phyloP scores from a whole-genome alignment of 1,140 invertebrate genomes.

The Neuroterus valhalla region DNA sequence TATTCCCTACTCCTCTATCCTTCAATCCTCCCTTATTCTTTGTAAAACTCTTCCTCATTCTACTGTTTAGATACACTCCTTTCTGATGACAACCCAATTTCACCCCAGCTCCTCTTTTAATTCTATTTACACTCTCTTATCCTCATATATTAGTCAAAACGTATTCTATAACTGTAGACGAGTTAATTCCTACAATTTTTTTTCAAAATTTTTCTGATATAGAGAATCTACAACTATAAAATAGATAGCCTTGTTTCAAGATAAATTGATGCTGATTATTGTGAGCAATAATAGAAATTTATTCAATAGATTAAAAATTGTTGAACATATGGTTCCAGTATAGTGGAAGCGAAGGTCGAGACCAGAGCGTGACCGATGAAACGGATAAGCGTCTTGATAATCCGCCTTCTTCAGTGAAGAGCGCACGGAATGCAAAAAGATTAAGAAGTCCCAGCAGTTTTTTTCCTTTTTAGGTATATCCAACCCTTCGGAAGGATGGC shows the following conservation, averaged over 20 bases:
- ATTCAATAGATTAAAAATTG: constrained; percentile 24
- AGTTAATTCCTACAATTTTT: too few species aligned
- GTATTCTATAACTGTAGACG: too few species aligned
- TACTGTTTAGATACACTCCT: too few species aligned
- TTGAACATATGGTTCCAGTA: constrained; percentile 28
- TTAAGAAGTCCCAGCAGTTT: constrained; percentile 12
- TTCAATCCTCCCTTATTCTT: too few species aligned
- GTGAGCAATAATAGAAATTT: constrained; percentile 29
- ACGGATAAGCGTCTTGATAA: constrained; percentile 29
- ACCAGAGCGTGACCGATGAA: constrained; percentile 29
- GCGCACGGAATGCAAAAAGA: constrained; percentile 28
- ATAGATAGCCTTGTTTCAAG: neutral
- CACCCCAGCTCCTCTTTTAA: too few species aligned
- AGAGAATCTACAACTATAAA: neutral
- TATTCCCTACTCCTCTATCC: too few species aligned
- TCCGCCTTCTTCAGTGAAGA: constrained; percentile 25
- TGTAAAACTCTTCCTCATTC: too few species aligned
- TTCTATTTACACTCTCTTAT: too few species aligned
- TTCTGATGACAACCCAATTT: too few species aligned
- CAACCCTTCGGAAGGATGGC: constrained; percentile 7
- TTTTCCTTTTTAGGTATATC: constrained; percentile 20
- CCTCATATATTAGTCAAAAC: too few species aligned
- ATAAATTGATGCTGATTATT: constrained; percentile 28
- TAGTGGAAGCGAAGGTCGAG: constrained; percentile 28
- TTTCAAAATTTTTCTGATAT: neutral